Evolutionary conservation across 2,888 invertebrate species (phyloP), one percentile per base, ranked within the genome.

Genomic region (Cosmia trapezina): DNA sequence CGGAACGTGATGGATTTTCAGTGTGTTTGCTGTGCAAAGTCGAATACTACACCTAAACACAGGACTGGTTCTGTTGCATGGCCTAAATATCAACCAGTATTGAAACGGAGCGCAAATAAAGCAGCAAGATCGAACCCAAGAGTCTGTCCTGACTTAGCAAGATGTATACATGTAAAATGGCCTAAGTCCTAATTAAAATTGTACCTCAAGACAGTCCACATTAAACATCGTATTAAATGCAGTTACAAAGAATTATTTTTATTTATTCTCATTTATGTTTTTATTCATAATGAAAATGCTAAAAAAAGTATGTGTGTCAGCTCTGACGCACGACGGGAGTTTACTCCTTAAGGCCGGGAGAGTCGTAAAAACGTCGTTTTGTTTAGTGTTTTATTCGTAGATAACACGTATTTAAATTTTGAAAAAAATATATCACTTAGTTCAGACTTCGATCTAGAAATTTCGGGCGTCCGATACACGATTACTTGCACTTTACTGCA

Each of bases 11-110:
- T 14, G 12, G 22, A 78, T 70, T 43, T 70, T 45, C 19, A 49
- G 1, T 73, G 78, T n/a, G 22, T 49, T n/a, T 73, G 78, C 51
- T 22, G 22, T 6, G 11, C 11, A 33, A 22, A 22, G 11, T 43
- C 0, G 17, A 4, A 14, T 22, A 14, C 17, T 33, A 7, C 14
- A 41, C 9, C 5, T 33, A 43, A 47, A 56, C 41, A n/a, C 11
- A 70, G 70, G 78, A 22, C 8, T 49, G 49, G 57, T 43, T 14
- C 14, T 51, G 5, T 28, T 22, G n/a, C n/a, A 14, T 22, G 45
- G 45, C 33, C 43, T 17, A 53, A 22, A 37, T 70, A 14, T 71
- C 6, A 69, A n/a, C 49, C 28, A 69, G 14, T 1, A 41, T 33
- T 5, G 1, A 14, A 1, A 19, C 45, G 17, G 22, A 7, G 14